Evolutionary conservation across 2,888 invertebrate species (phyloP).

Genomic region (Tigriopus californicus): DNA sequence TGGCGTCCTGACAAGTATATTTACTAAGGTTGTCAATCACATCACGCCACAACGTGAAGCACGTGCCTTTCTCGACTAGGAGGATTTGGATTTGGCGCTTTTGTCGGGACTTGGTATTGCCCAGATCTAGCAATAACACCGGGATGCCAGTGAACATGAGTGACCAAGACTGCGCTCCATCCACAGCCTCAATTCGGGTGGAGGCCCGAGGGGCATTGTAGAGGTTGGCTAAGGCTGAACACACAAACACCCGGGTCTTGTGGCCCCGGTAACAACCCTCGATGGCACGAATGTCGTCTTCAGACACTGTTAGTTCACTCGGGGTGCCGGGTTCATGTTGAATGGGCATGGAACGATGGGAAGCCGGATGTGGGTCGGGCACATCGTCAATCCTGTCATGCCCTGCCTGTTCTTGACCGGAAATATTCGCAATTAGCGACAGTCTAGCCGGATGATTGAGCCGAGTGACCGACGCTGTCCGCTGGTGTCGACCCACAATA

Average conservation of each 20-base stretch:
- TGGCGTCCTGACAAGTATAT: slow-evolving; percentile 43
- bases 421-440: too few species aligned
- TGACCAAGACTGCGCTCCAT: slow-evolving; percentile 35
- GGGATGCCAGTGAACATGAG: slow-evolving; percentile 58
- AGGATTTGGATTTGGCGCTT: slow-evolving; percentile 48
- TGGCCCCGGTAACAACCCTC: slow-evolving; percentile 54
- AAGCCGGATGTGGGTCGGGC: too few species aligned
- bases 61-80: slow-evolving; percentile 55
- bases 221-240: slow-evolving; percentile 51
- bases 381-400: too few species aligned
- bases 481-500: too few species aligned
- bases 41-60: slow-evolving; percentile 62
- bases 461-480: too few species aligned
- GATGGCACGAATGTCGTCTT: slow-evolving; percentile 44
- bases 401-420: too few species aligned
- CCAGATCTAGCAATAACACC: slow-evolving; percentile 52
- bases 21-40: slow-evolving; percentile 55
- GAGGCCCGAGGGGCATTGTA: slow-evolving; percentile 32
- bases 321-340: slow-evolving; percentile 13
- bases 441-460: too few species aligned
- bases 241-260: slow-evolving; percentile 56
- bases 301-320: slow-evolving; percentile 30
- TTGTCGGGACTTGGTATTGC: slow-evolving; percentile 47
- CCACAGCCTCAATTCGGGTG: slow-evolving; percentile 16
- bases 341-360: too few species aligned